These are phyloP conservation scores for Hypomesus transpacificus DNA, from an alignment of 2,113 vertebrate species.

Conservation along the genomic window DNA sequence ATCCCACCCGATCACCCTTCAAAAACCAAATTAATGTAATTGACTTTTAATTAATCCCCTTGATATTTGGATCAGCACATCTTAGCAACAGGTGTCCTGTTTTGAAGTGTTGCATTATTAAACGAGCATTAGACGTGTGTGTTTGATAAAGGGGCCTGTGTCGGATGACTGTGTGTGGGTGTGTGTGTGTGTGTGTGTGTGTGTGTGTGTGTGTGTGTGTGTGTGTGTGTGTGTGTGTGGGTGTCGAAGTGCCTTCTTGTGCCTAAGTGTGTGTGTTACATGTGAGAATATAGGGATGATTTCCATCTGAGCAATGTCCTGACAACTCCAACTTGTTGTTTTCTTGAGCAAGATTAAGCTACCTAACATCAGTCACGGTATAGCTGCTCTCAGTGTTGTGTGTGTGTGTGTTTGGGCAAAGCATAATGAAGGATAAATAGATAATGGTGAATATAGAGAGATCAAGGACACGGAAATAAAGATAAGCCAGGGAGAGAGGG, in stretches of 20 bases:
- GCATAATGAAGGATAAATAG: constrained; percentile 36
- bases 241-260: too few species aligned
- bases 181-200: constrained; percentile 9
- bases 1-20: constrained; percentile 81
- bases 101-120: constrained; percentile 81
- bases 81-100: constrained; percentile 79
- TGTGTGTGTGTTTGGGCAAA: not conserved
- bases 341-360: too few species aligned
- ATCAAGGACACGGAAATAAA: constrained; percentile 44
- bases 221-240: constrained; percentile 38
- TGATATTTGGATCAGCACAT: constrained; percentile 87
- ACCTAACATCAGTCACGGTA: not conserved
- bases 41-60: constrained; percentile 95
- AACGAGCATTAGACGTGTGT: constrained; percentile 65
- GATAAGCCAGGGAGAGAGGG: constrained; percentile 37
- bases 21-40: constrained; percentile 84
- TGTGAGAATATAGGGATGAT: too few species aligned
- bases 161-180: not conserved
- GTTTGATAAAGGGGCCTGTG: constrained; percentile 47
- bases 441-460: constrained; percentile 36
- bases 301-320: not conserved
- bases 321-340: too few species aligned
- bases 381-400: not conserved
- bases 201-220: constrained; percentile 33
- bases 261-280: too few species aligned